Evolutionary conservation across 2,113 vertebrate species (phyloP).

Genomic region (Micronycteris hirsuta): DNA sequence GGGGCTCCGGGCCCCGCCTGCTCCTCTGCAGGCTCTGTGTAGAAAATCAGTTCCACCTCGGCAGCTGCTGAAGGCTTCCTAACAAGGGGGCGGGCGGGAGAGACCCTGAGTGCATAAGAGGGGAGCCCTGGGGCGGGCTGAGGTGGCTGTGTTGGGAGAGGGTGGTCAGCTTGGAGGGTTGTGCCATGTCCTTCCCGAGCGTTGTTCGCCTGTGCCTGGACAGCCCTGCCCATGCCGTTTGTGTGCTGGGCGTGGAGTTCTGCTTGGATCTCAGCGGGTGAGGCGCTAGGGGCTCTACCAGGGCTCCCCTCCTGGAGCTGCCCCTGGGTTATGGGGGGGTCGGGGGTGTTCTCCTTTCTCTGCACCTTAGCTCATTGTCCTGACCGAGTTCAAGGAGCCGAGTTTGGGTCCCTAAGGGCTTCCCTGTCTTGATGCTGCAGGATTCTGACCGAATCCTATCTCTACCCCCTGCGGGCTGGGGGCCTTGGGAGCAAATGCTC

Average conservation of each 20-base stretch:
- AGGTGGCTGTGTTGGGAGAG: fast-evolving
- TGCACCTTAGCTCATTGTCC: fast-evolving
- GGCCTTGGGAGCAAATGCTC: no score
- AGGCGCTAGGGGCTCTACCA: background rate
- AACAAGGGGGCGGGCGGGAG: constrained; percentile 21
- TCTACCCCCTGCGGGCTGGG: fast-evolving
- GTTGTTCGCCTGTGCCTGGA: constrained; percentile 67
- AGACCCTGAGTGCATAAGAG: background rate
- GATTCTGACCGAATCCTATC: background rate
- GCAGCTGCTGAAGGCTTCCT: background rate
- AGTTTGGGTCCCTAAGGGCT: background rate
- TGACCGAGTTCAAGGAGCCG: background rate
- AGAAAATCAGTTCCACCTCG: background rate
- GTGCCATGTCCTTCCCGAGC: constrained; percentile 68
- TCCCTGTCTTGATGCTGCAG: fast-evolving
- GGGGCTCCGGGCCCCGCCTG: fast-evolving
- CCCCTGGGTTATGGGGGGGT: fast-evolving
- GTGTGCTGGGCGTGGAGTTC: constrained; percentile 71
- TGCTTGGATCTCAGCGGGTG: constrained; percentile 72
- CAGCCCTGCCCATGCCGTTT: constrained; percentile 51
- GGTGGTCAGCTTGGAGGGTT: fast-evolving
- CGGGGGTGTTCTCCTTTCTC: fast-evolving
- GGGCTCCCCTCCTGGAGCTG: fast-evolving
- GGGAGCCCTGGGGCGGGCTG: fast-evolving
- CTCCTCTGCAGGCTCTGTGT: fast-evolving